Evolutionary conservation across 2,888 invertebrate genomes (phyloP).

Genomic region (Neoitamus cyanurus): DNA sequence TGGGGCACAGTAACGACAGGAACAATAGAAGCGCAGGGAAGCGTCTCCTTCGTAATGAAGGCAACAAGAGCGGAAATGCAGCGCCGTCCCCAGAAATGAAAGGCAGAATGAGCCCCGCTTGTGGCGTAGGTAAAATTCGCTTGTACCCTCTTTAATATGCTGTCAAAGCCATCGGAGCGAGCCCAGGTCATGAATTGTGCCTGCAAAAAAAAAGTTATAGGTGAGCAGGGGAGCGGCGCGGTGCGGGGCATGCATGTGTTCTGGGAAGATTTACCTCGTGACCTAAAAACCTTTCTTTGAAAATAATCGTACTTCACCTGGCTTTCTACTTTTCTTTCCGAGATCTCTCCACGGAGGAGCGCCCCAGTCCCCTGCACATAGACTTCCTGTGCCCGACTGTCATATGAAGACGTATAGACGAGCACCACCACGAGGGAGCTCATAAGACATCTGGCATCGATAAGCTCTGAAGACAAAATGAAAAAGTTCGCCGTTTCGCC

Average conservation of each 20-base stretch:
- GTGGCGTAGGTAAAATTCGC: background rate
- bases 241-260: background rate
- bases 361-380: background rate
- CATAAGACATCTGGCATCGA: slow-evolving; percentile 47
- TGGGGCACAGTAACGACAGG: background rate
- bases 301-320: slow-evolving; percentile 44
- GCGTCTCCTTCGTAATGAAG: background rate
- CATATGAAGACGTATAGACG: slow-evolving; percentile 42
- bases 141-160: background rate
- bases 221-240: background rate
- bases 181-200: slow-evolving; percentile 17
- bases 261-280: slow-evolving; percentile 28
- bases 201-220: background rate
- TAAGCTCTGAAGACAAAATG: slow-evolving; percentile 45
- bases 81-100: background rate
- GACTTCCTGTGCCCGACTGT: slow-evolving; percentile 1
- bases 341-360: background rate
- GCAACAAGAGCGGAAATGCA: background rate
- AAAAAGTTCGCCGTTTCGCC: slow-evolving; percentile 43
- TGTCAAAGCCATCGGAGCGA: slow-evolving; percentile 5
- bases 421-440: slow-evolving; percentile 13
- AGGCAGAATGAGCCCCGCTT: background rate
- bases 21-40: background rate
- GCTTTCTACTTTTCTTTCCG: slow-evolving; percentile 21
- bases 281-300: slow-evolving; percentile 44